Conservation (phyloP, 2,797 vertebrate species). For the Falco biarmicus region DNA sequence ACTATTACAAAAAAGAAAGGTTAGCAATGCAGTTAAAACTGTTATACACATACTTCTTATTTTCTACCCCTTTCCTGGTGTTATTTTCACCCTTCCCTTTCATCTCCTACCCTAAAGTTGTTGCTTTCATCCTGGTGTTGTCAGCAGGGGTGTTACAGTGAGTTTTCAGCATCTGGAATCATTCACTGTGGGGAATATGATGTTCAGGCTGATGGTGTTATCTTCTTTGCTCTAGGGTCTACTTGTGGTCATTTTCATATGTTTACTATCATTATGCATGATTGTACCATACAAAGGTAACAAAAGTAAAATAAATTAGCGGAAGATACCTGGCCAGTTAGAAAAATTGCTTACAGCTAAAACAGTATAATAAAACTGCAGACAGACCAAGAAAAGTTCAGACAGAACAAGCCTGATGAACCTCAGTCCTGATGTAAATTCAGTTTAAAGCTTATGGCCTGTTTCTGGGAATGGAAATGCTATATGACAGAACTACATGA, state of each 20-base stretch:
- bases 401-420: neutral
- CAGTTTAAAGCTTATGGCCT: neutral
- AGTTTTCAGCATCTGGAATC: neutral
- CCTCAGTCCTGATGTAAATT: neutral
- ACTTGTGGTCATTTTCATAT: neutral
- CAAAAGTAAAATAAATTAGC: neutral
- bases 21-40: neutral
- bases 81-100: neutral
- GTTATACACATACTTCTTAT: neutral
- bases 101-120: neutral
- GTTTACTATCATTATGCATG: neutral
- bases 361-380: neutral
- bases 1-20: neutral
- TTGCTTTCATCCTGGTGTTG: neutral
- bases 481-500: too few species aligned
- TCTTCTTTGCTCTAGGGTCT: neutral
- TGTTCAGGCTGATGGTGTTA: neutral
- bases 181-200: neutral
- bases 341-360: neutral
- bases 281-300: neutral
- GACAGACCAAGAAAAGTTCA: neutral
- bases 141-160: neutral
- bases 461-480: neutral
- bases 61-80: neutral
- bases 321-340: neutral